Evolutionary conservation across 2,113 vertebrate genomes (phyloP), one percentile per base, ranked within the genome.

Genomic region (Ptyas mucosa): DNA sequence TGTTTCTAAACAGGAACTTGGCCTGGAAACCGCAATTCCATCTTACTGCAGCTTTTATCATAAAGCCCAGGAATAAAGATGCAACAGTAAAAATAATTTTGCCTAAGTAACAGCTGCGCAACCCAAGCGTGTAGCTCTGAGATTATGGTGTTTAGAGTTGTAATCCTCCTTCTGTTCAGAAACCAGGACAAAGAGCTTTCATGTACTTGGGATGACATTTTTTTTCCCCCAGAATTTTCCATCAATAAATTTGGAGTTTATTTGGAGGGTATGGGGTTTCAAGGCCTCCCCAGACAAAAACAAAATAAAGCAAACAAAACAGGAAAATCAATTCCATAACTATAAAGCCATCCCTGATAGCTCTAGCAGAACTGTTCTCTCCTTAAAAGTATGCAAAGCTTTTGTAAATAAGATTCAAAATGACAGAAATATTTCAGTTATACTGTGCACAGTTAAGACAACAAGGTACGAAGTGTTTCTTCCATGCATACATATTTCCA

Each of bases 31-130:
- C 20, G 2, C 34, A 53, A 53, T 39, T 88, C 34, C 29, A 61
- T 51, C 86, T 14, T 52, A 0, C 3, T 75, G 15, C 18, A 43
- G 4, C 0, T 29, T 61, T 15, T 12, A 89, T 90, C 39, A 15
- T 92, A 3, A 15, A 52, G 39, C 0, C 0, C 2, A 26, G 11
- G 34, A 26, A 51, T 92, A 85, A 91, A 53, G 55, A 11, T 54
- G 39, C 12, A n/a, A 64, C 85, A 91, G 69, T 0, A 43, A 88
- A 92, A 92, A 0, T 61, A 61, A 92, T 85, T 51, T 94, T 90
- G 43, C 2, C 1, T 15, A 88, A 58, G 6, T 49, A 91, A 87
- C 4, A 0, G 0, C 2, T 14, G 57, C 39, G 1, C 0, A 0
- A 81, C 23, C 49, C 54, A 58, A 86, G 61, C 55, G 2, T 75